Evolutionary conservation across 2,113 vertebrate genomes (phyloP).

Genomic region (Sarotherodon lohbergeri): DNA sequence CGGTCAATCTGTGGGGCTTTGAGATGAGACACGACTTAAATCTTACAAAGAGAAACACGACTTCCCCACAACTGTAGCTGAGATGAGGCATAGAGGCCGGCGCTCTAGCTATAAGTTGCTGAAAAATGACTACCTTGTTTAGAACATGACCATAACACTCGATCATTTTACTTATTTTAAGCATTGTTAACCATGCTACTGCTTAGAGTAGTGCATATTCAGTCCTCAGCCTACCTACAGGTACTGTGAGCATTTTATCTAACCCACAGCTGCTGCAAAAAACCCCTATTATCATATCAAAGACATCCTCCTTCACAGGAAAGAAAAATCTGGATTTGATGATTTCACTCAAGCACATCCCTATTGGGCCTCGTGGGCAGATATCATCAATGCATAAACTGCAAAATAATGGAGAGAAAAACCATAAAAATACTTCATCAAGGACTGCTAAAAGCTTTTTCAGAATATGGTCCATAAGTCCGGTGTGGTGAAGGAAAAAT

Average conservation of each 20-base stretch:
- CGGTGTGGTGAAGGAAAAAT: slow-evolving; percentile 26
- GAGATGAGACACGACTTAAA: slow-evolving; percentile 52
- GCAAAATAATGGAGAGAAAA: slow-evolving; percentile 55
- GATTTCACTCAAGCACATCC: slow-evolving; percentile 42
- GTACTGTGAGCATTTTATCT: slow-evolving; percentile 25
- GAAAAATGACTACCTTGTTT: neutral
- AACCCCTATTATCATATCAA: slow-evolving; percentile 59
- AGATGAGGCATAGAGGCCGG: neutral
- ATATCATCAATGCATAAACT: slow-evolving; percentile 58
- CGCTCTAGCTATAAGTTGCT: neutral
- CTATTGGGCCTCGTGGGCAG: slow-evolving; percentile 35
- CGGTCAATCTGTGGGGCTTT: slow-evolving; percentile 32
- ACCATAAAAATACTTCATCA: slow-evolving; percentile 55
- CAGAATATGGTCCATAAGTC: slow-evolving; percentile 47
- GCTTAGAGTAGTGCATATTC: neutral
- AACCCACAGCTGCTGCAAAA: slow-evolving; percentile 31
- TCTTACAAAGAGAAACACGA: slow-evolving; percentile 44
- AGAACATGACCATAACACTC: neutral
- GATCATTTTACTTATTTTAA: neutral
- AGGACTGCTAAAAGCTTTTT: slow-evolving; percentile 52
- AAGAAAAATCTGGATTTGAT: slow-evolving; percentile 50
- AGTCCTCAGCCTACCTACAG: slow-evolving; percentile 15
- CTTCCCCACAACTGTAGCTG: neutral
- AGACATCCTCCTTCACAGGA: slow-evolving; percentile 27
- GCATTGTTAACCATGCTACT: neutral